Conservation (phyloP, 2,888 invertebrate genomes). For the Mesorhabditis sp. region DNA sequence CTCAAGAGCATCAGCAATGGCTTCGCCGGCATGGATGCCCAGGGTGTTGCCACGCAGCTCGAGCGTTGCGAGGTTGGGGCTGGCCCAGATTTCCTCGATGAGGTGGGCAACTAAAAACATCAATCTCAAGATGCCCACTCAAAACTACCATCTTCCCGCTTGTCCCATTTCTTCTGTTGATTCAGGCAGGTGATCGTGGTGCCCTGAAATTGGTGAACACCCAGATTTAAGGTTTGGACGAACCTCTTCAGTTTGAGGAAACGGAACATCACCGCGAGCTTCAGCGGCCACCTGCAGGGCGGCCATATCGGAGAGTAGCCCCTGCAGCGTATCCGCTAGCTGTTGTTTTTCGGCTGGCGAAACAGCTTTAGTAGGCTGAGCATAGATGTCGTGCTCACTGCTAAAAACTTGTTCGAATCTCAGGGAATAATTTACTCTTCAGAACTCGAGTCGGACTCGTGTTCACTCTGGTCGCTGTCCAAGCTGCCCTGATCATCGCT, state of each 20-base stretch:
- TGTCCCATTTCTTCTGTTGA: conserved; percentile 23
- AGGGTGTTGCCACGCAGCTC: conserved; percentile 46
- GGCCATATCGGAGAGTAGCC: too few species aligned
- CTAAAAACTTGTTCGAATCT: too few species aligned
- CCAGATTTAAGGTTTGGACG: too few species aligned
- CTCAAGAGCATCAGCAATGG: conserved; percentile 30
- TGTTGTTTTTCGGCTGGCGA: too few species aligned
- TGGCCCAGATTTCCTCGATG: conserved; percentile 21
- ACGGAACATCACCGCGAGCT: too few species aligned
- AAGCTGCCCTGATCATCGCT: conserved; percentile 19
- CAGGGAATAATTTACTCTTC: background rate
- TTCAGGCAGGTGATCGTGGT: conserved; percentile 19
- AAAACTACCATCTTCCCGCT: conserved; percentile 17
- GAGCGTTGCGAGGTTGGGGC: conserved; percentile 21
- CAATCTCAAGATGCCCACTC: background rate
- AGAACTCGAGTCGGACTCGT: conserved; percentile 9
- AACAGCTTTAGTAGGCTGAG: too few species aligned
- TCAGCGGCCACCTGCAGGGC: too few species aligned
- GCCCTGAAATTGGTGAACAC: too few species aligned
- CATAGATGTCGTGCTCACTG: too few species aligned
- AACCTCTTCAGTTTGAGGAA: too few species aligned
- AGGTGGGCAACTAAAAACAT: conserved; percentile 25
- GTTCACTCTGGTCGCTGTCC: background rate
- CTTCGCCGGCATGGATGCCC: conserved; percentile 38
- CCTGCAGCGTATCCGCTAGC: too few species aligned